Evolutionary conservation across 2,797 vertebrate species (phyloP).

Genomic region (Sardinella longiceps): DNA sequence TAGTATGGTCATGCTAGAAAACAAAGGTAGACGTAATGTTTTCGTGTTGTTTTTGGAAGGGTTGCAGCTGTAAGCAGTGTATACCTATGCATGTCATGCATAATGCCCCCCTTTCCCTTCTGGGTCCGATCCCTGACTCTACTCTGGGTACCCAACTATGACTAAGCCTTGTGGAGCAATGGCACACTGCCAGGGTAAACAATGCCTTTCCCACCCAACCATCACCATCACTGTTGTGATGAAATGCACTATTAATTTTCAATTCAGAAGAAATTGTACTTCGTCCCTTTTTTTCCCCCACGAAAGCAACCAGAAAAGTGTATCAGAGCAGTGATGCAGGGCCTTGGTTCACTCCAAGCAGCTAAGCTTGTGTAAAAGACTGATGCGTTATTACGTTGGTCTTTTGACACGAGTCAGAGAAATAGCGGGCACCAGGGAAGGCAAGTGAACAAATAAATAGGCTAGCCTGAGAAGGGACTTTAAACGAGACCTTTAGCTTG

Average conservation of each 20-base stretch:
- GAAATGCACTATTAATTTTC: slow-evolving; percentile 41
- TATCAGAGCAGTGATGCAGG: not conserved
- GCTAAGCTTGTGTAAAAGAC: slow-evolving; percentile 25
- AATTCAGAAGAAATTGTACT: slow-evolving; percentile 30
- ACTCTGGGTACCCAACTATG: slow-evolving; percentile 21
- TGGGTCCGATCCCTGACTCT: too few relatives aligned
- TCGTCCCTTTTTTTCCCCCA: not conserved
- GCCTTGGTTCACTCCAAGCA: not conserved
- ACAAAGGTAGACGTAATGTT: not conserved
- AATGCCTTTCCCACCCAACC: not conserved
- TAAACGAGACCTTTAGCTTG: slow-evolving; percentile 40
- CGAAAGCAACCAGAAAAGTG: not conserved
- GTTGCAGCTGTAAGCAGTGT: not conserved
- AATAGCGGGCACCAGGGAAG: slow-evolving; percentile 37
- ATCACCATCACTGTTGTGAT: slow-evolving; percentile 33
- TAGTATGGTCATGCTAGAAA: not conserved
- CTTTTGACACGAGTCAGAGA: slow-evolving; percentile 36
- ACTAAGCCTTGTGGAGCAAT: slow-evolving; percentile 26
- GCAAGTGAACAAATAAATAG: slow-evolving; percentile 47
- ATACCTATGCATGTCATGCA: slow-evolving; percentile 11
- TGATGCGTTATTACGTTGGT: slow-evolving; percentile 27
- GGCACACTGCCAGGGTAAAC: slow-evolving; percentile 32
- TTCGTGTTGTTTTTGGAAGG: slow-evolving; percentile 14
- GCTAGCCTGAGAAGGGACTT: slow-evolving; percentile 28
- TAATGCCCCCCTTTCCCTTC: not conserved